phyloP scores from a whole-genome alignment of 2,888 invertebrate genomes.

The Melipona beecheii region DNA sequence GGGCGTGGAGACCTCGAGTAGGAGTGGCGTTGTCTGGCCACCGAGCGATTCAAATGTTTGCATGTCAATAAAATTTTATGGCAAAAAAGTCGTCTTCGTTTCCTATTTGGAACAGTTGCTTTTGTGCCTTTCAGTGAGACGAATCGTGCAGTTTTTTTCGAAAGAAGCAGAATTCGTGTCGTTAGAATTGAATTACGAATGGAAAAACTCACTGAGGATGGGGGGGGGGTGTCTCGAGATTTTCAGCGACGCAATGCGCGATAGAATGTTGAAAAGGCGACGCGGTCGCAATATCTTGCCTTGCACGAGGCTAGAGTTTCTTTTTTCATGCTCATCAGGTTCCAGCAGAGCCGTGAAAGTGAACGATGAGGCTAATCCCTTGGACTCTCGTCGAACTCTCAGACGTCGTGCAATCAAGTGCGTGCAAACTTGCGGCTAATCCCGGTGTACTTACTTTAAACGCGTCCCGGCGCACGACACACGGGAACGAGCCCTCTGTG shows the following conservation, averaged over 20 bases:
- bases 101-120: too few species aligned
- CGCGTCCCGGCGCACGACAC: conserved; percentile 27
- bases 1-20: too few species aligned
- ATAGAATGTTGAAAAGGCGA: not conserved
- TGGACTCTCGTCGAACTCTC: conserved; percentile 32
- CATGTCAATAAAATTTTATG: too few species aligned
- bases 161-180: too few species aligned
- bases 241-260: not conserved
- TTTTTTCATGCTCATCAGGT: conserved; percentile 3
- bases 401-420: conserved; percentile 37
- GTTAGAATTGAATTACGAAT: too few species aligned
- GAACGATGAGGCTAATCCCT: conserved; percentile 25
- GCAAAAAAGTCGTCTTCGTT: too few species aligned
- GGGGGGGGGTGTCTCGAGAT: too few species aligned
- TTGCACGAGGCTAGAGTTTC: not conserved
- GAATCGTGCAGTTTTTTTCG: too few species aligned
- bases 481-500: conserved; percentile 36
- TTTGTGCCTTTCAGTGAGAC: too few species aligned
- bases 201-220: too few species aligned
- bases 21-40: too few species aligned
- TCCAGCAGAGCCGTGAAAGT: not conserved
- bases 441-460: conserved; percentile 32
- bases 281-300: not conserved
- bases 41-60: too few species aligned
- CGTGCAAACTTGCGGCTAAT: conserved; percentile 41